Evolutionary conservation across 2,797 vertebrate species (phyloP).

Genomic region (Alcedo atthis): DNA sequence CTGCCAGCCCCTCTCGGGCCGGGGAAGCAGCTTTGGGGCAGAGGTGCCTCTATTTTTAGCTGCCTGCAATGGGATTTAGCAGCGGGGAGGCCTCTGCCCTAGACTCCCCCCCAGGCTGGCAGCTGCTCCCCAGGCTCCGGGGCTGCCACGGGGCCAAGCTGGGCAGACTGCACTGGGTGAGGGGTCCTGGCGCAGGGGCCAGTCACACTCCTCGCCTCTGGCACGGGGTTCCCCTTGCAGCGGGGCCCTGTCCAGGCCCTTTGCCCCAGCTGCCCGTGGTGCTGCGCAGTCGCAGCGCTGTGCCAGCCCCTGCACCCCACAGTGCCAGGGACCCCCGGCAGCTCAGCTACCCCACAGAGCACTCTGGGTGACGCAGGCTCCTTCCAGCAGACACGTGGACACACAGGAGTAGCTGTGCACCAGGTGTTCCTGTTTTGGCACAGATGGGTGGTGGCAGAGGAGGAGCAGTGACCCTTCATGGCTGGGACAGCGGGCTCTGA

Average conservation of each 20-base stretch:
- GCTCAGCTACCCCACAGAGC: rapidly evolving
- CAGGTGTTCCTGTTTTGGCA: background rate
- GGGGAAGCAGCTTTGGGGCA: slow-evolving; percentile 49
- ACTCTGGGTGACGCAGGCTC: rapidly evolving
- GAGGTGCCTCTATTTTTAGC: slow-evolving; percentile 65
- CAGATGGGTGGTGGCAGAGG: rapidly evolving
- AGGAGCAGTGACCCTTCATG: background rate
- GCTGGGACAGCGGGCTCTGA: background rate
- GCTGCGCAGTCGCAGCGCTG: rapidly evolving
- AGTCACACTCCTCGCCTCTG: background rate
- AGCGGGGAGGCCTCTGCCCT: slow-evolving; percentile 52
- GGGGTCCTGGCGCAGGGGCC: background rate
- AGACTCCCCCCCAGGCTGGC: slow-evolving; percentile 39
- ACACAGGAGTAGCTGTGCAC: rapidly evolving
- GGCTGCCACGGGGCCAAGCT: background rate
- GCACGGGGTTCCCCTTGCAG: background rate
- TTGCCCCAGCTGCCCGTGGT: background rate
- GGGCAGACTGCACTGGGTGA: slow-evolving; percentile 68
- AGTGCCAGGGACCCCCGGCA: background rate
- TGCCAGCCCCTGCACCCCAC: rapidly evolving
- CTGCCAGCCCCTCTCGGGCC: background rate
- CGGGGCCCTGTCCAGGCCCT: background rate
- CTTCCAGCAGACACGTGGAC: rapidly evolving
- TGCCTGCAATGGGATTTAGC: slow-evolving; percentile 59
- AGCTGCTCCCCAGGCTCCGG: rapidly evolving